These are phyloP conservation scores for Recurvirostra avosetta DNA, from an alignment of 2,113 vertebrate species.

Conservation along the genomic window DNA sequence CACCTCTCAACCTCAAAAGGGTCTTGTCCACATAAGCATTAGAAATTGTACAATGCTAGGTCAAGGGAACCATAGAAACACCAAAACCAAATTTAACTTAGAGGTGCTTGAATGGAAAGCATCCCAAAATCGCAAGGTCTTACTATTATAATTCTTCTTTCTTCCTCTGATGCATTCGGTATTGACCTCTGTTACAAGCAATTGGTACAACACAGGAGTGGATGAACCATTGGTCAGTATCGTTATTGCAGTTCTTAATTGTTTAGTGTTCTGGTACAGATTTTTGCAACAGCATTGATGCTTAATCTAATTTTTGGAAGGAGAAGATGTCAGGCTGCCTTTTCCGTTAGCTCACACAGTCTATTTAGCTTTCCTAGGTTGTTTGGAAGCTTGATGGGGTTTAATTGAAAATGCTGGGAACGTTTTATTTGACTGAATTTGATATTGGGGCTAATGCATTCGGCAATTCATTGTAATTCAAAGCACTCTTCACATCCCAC, in stretches of 20 bases:
- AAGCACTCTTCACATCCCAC: conserved; percentile 1
- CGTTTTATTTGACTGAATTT: conserved; percentile 63
- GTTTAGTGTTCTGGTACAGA: conserved; percentile 34
- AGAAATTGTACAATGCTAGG: not conserved
- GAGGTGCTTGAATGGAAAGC: not conserved
- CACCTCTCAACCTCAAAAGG: not conserved
- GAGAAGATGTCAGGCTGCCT: conserved; percentile 39
- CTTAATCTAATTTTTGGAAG: conserved; percentile 59
- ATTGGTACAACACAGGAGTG: not conserved
- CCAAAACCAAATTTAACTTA: not conserved
- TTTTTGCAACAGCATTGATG: conserved; percentile 17
- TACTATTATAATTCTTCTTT: not conserved
- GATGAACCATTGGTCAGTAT: not conserved
- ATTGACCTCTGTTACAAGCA: conserved; percentile 6
- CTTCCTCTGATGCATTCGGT: not conserved
- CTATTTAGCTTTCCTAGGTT: conserved; percentile 59
- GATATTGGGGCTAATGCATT: conserved; percentile 55
- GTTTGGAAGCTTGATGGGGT: conserved; percentile 58
- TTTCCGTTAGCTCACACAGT: conserved; percentile 36
- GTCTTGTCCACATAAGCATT: not conserved
- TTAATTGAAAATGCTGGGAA: conserved; percentile 67
- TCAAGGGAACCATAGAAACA: not conserved
- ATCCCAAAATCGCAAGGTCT: not conserved
- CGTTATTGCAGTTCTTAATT: conserved; percentile 11
- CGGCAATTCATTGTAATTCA: conserved; percentile 21